phyloP scores from a whole-genome alignment of 2,797 vertebrate species.

The Coracias cyanogaster region DNA sequence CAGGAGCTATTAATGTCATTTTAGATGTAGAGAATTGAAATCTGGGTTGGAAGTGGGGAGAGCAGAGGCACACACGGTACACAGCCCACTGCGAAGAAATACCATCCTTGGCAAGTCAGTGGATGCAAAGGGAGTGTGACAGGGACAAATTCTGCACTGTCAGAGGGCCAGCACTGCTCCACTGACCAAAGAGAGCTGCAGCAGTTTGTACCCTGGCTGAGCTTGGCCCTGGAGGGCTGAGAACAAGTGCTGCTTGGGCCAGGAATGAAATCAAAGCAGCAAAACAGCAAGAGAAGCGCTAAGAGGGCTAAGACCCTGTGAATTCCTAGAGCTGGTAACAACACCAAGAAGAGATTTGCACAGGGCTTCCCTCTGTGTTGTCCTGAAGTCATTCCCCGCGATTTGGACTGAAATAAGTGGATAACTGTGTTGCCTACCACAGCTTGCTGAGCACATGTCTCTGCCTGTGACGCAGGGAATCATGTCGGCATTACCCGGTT shows the following conservation, averaged over 20 bases:
- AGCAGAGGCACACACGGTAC: background rate
- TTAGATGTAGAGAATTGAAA: constrained; percentile 13
- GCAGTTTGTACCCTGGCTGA: background rate
- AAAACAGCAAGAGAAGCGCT: background rate
- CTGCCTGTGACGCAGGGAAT: background rate
- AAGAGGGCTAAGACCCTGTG: background rate
- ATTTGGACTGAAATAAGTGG: background rate
- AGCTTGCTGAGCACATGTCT: background rate
- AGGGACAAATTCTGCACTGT: background rate
- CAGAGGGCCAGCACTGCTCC: background rate
- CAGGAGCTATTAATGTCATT: background rate
- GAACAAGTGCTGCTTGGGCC: background rate
- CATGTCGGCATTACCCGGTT: background rate
- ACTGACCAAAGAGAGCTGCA: background rate
- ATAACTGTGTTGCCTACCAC: background rate
- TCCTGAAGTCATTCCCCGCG: background rate
- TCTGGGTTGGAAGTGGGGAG: background rate
- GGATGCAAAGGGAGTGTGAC: background rate
- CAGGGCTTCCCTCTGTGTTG: background rate
- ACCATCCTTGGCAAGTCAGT: background rate
- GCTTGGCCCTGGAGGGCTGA: background rate
- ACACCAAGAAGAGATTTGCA: background rate
- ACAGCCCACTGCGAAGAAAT: background rate
- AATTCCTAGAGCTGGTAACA: background rate
- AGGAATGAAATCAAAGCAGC: background rate